Percentiles rank a stretch among this genome's conserved stretches.
Evolutionary conservation across 2,888 invertebrate genomes (phyloP).

Genomic region (Limnephilus auricula): DNA sequence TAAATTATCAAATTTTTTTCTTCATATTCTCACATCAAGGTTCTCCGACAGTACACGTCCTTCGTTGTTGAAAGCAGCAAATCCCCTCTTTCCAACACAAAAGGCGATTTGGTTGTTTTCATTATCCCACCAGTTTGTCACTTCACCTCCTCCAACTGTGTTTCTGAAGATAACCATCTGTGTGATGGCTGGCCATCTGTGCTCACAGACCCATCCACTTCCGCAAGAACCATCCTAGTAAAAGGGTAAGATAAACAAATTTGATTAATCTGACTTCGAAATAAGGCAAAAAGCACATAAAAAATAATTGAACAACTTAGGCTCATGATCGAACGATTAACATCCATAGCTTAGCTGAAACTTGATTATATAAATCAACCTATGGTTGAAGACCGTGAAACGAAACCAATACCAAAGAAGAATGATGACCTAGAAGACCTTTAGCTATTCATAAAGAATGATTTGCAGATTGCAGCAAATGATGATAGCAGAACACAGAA

Average conservation of each 20-base stretch:
- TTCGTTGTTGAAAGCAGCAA: conserved; percentile 81
- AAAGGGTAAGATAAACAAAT: not conserved
- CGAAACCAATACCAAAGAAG: too few species aligned
- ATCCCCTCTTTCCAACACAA: conserved; percentile 78
- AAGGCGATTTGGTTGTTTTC: conserved; percentile 88
- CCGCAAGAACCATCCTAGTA: conserved; percentile 76
- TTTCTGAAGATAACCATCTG: conserved; percentile 86
- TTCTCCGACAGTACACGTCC: conserved; percentile 74
- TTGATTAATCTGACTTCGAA: not conserved
- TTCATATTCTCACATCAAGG: conserved; percentile 73
- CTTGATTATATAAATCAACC: too few species aligned
- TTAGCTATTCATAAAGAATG: too few species aligned
- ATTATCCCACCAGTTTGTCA: conserved; percentile 86
- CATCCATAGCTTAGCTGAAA: too few species aligned
- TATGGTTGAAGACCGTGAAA: too few species aligned
- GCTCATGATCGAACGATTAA: too few species aligned
- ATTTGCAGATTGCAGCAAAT: too few species aligned
- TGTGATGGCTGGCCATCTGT: conserved; percentile 86
- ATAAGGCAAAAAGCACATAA: not conserved
- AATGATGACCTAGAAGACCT: too few species aligned
- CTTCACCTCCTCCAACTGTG: conserved; percentile 76
- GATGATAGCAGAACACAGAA: too few species aligned
- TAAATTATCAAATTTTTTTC: not conserved
- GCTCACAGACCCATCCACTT: conserved; percentile 87
- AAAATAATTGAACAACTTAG: not conserved